These are phyloP conservation scores for Drosophila leontia DNA, from an alignment of 1,140 invertebrate species.

Conservation along the genomic window DNA sequence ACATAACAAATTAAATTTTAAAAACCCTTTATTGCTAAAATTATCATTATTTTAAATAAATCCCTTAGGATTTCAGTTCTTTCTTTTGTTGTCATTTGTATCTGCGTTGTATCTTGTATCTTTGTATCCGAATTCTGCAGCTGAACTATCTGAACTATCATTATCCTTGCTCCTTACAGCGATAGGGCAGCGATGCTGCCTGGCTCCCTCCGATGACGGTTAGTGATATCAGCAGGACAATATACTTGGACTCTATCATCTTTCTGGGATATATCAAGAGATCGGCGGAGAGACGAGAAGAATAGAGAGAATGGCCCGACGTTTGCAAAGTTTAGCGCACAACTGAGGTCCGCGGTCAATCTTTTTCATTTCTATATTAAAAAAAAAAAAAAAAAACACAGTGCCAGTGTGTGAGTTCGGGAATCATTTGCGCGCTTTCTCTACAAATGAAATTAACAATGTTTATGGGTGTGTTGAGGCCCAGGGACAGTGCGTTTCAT, in stretches of 20 bases:
- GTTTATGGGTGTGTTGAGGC: conserved; percentile 37
- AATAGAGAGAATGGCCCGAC: conserved; percentile 37
- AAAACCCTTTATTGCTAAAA: not conserved
- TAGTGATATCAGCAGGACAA: conserved; percentile 23
- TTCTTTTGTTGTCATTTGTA: not conserved
- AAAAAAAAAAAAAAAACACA: conserved; percentile 17
- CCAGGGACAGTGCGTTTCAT: conserved; percentile 22
- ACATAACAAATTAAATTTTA: not conserved
- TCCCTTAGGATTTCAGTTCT: not conserved
- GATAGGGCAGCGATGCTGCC: conserved; percentile 18
- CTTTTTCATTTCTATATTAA: conserved; percentile 54
- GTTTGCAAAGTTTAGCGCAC: conserved; percentile 72
- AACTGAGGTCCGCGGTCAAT: conserved; percentile 64
- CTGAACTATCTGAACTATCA: no score
- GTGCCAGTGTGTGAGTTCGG: conserved; percentile 26
- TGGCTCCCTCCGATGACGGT: not conserved
- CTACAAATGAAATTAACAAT: conserved; percentile 56
- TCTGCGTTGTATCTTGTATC: not conserved
- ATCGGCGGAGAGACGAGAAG: not conserved
- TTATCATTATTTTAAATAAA: not conserved
- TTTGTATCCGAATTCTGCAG: not conserved
- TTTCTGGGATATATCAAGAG: not conserved
- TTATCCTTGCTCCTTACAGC: conserved; percentile 31
- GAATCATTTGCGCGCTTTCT: conserved; percentile 72
- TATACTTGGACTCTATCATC: conserved; percentile 12